These are phyloP conservation scores for Eurypyga helias DNA, from an alignment of 2,113 vertebrate genomes.

Conservation along the genomic window DNA sequence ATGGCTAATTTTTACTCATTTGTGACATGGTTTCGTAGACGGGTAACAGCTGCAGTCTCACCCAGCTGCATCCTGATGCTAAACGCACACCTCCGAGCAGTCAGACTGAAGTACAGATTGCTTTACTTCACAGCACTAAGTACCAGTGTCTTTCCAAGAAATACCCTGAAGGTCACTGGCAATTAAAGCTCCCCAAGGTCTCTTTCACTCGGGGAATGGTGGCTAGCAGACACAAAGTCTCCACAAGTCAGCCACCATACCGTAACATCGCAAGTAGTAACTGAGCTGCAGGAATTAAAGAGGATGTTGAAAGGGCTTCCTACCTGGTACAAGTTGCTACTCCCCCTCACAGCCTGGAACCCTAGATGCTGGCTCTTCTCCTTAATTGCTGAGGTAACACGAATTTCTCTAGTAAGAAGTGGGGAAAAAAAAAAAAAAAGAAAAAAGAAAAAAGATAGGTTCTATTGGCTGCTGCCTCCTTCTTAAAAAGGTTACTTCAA, in stretches of 20 bases:
- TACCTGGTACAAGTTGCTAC: conserved; percentile 72
- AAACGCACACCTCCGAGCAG: conserved; percentile 5
- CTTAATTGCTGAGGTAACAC: conserved; percentile 59
- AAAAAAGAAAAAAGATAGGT: background rate
- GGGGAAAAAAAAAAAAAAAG: background rate
- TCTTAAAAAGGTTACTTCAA: conserved; percentile 57
- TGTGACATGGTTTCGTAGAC: conserved; percentile 38
- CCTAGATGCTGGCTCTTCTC: conserved; percentile 55
- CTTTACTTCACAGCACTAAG: conserved; percentile 22
- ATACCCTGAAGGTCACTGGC: conserved; percentile 65
- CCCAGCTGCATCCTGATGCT: conserved; percentile 65
- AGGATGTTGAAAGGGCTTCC: conserved; percentile 65
- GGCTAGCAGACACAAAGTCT: conserved; percentile 30
- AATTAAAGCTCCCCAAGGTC: conserved; percentile 51
- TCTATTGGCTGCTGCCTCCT: conserved; percentile 60
- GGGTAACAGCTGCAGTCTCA: conserved; percentile 66
- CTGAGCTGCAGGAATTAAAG: conserved; percentile 61
- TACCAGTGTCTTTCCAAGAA: conserved; percentile 55
- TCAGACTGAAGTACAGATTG: conserved; percentile 31
- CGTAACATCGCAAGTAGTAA: conserved; percentile 52
- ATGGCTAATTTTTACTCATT: conserved; percentile 72
- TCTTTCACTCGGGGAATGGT: conserved; percentile 9
- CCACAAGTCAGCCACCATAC: conserved; percentile 31
- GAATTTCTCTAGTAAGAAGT: conserved; percentile 57
- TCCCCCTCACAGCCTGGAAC: conserved; percentile 69